These are phyloP conservation scores for Eilema sororculum DNA, from an alignment of 2,888 invertebrate species.

Conservation along the genomic window DNA sequence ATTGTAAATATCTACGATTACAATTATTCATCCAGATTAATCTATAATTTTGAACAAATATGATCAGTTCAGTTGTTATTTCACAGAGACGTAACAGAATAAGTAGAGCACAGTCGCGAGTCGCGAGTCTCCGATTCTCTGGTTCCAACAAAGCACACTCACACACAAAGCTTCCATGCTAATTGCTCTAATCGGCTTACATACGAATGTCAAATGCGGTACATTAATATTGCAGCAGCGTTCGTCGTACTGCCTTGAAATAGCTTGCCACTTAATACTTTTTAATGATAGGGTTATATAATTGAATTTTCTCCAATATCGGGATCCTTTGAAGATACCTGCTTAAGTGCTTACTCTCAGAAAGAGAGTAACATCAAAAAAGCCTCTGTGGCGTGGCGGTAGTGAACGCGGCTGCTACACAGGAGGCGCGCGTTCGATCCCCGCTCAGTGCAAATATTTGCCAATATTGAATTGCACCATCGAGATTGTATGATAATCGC, in stretches of 20 bases:
- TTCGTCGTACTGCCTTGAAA: not conserved
- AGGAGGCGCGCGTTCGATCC: too few relatives aligned
- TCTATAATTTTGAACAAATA: not conserved
- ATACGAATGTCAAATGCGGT: not conserved
- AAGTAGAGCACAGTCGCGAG: not conserved
- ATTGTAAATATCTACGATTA: not conserved
- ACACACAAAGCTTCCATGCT: not conserved
- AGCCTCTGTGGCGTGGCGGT: too few relatives aligned
- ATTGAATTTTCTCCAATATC: too few relatives aligned
- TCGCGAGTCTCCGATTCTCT: not conserved
- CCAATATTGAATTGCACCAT: too few relatives aligned
- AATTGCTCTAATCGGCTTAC: not conserved
- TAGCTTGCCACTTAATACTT: not conserved
- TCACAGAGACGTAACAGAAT: not conserved
- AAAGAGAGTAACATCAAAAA: too few relatives aligned
- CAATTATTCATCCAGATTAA: not conserved
- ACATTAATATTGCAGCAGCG: not conserved
- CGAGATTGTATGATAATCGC: too few relatives aligned
- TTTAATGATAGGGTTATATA: too few relatives aligned
- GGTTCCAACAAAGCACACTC: too few relatives aligned
- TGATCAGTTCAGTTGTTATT: not conserved
- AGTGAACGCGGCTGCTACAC: too few relatives aligned
- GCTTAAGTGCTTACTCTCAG: too few relatives aligned
- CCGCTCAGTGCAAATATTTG: too few relatives aligned
- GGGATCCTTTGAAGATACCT: too few relatives aligned